These are phyloP conservation scores for Cyprinodon tularosa DNA, from an alignment of 2,113 vertebrate species.

Conservation along the genomic window DNA sequence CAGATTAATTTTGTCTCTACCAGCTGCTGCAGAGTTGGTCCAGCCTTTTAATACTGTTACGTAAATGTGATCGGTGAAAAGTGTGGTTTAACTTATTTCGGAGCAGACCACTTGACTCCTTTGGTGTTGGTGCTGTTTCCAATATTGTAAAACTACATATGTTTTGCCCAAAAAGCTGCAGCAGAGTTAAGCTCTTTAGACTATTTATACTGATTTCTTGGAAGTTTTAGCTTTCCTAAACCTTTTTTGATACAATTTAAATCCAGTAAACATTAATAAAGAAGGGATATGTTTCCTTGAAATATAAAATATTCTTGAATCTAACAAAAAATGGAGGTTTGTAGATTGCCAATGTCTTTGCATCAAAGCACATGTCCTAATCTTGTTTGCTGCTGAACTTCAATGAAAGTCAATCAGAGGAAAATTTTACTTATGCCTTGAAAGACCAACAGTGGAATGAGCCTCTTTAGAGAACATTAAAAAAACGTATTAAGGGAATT, in stretches of 20 bases:
- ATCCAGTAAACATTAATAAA: not conserved
- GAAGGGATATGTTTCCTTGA: not conserved
- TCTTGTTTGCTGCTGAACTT: not conserved
- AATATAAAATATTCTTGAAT: too few species aligned
- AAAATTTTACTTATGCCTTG: too few species aligned
- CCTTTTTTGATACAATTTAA: not conserved
- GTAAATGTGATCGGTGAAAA: conserved; percentile 56
- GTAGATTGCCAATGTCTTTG: too few species aligned
- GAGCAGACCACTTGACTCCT: conserved; percentile 48
- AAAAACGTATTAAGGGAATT: too few species aligned
- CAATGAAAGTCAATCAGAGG: not conserved
- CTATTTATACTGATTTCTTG: too few species aligned
- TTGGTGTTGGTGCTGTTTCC: not conserved
- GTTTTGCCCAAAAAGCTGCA: not conserved
- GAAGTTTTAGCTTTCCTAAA: not conserved
- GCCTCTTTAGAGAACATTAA: too few species aligned
- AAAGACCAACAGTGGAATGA: not conserved
- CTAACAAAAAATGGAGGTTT: too few species aligned
- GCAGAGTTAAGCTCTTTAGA: not conserved
- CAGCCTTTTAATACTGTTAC: conserved; percentile 66
- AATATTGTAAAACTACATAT: too few species aligned
- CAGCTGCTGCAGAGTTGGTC: conserved; percentile 76
- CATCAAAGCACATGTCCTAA: too few species aligned
- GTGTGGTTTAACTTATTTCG: conserved; percentile 55
- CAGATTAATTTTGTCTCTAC: conserved; percentile 71